phyloP scores from a whole-genome alignment of 2,888 invertebrate species.

The Labia minor region DNA sequence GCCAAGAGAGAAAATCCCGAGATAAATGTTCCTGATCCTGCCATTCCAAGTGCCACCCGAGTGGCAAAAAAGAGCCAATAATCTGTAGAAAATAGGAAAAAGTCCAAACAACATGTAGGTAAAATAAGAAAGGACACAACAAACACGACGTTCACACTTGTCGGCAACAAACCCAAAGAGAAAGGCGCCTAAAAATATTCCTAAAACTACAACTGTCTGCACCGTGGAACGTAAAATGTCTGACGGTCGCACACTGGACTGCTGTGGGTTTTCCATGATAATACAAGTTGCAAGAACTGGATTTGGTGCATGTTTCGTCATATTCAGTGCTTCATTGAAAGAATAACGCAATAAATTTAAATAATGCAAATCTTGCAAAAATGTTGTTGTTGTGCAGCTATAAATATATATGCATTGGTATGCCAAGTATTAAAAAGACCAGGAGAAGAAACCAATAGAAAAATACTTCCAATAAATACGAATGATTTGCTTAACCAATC shows the following conservation, averaged over 20 bases:
- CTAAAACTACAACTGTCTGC: constrained; percentile 43
- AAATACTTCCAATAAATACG: not conserved
- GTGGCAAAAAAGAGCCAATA: constrained; percentile 40
- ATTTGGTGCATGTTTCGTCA: constrained; percentile 29
- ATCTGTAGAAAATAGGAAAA: constrained; percentile 38
- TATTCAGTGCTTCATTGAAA: constrained; percentile 37
- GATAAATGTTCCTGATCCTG: constrained; percentile 43
- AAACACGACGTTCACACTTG: constrained; percentile 39
- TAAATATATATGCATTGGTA: constrained; percentile 44
- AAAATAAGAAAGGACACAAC: constrained; percentile 40
- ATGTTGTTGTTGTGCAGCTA: constrained; percentile 40
- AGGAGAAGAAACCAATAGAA: not conserved
- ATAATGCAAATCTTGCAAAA: constrained; percentile 43
- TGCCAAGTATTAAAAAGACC: constrained; percentile 43
- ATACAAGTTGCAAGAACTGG: constrained; percentile 35
- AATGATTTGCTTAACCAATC: not conserved
- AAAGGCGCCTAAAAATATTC: constrained; percentile 44
- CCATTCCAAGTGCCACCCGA: constrained; percentile 40
- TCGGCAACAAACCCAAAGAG: constrained; percentile 33
- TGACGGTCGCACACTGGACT: constrained; percentile 38
- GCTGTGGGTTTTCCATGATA: constrained; percentile 28
- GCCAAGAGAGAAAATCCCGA: constrained; percentile 44
- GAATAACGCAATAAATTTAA: constrained; percentile 35
- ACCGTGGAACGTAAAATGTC: constrained; percentile 41
- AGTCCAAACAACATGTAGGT: constrained; percentile 40